A percentile compares a stretch with the other conserved stretches of the same genome.
phyloP scores from a whole-genome alignment of 2,888 invertebrate genomes.

The Dasypogon diadema region DNA sequence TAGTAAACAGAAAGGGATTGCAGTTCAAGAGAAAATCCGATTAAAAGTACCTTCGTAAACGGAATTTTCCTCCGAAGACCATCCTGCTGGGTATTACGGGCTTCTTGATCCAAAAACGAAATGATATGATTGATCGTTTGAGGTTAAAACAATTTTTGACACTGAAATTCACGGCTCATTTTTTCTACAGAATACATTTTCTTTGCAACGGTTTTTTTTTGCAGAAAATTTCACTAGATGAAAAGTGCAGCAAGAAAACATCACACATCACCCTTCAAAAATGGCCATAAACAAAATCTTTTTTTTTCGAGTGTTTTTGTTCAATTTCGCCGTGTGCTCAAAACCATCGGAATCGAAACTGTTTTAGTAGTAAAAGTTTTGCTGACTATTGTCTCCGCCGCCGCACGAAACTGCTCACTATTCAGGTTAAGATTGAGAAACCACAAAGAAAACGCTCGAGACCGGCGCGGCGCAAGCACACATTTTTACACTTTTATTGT shows the following conservation, averaged over 20 bases:
- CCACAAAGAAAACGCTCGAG: neutral
- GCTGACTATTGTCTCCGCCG: constrained; percentile 1
- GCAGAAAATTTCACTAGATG: neutral
- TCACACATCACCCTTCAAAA: neutral
- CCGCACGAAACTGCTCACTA: constrained; percentile 7
- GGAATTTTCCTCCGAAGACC: constrained; percentile 69
- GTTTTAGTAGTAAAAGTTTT: neutral
- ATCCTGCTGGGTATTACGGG: constrained; percentile 61
- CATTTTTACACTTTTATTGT: constrained; percentile 1
- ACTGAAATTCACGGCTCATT: constrained; percentile 1
- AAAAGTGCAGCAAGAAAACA: neutral
- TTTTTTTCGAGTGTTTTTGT: neutral
- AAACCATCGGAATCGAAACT: neutral
- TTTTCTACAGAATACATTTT: neutral
- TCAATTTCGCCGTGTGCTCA: neutral
- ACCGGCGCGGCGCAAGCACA: constrained; percentile 25
- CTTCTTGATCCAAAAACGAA: neutral
- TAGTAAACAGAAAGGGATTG: neutral
- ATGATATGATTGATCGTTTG: neutral
- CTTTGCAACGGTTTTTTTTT: neutral
- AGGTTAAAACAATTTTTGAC: constrained; percentile 19
- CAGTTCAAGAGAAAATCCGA: neutral
- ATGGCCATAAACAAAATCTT: constrained; percentile 13
- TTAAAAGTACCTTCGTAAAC: constrained; percentile 66
- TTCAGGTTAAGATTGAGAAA: constrained; percentile 24